Evolutionary conservation across 2,797 vertebrate species (phyloP).

Genomic region (Thripadectes ignobilis): DNA sequence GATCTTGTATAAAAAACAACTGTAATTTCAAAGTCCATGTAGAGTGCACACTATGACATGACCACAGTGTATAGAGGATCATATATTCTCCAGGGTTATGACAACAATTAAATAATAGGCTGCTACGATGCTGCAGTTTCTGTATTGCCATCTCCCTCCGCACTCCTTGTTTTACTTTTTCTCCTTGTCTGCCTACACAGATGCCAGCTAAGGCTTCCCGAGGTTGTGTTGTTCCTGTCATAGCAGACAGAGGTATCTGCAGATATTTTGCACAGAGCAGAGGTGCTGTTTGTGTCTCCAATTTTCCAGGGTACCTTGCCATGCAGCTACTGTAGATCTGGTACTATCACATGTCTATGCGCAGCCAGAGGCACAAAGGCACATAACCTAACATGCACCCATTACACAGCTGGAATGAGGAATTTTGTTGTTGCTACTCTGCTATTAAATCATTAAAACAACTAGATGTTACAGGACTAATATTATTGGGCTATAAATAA

Average conservation of each 20-base stretch:
- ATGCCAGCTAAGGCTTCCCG: neutral
- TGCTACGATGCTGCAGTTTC: neutral
- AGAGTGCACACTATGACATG: neutral
- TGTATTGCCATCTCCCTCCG: neutral
- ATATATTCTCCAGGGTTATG: neutral
- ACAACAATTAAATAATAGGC: neutral
- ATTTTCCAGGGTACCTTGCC: neutral
- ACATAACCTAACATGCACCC: neutral
- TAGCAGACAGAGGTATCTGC: neutral
- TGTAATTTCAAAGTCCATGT: neutral
- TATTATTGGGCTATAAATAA: neutral
- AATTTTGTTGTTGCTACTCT: neutral
- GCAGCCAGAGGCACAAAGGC: neutral
- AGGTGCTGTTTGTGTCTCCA: neutral
- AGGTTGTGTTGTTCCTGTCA: neutral
- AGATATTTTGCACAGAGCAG: neutral
- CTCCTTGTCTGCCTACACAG: neutral
- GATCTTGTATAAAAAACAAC: neutral
- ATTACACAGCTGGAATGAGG: neutral
- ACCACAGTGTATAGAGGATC: neutral
- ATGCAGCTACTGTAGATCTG: neutral
- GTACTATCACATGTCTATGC: fast-evolving
- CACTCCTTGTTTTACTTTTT: neutral
- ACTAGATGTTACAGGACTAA: neutral
- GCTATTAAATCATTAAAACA: neutral